These are phyloP conservation scores for Spea bombifrons DNA, from an alignment of 2,113 vertebrate species.

Conservation along the genomic window DNA sequence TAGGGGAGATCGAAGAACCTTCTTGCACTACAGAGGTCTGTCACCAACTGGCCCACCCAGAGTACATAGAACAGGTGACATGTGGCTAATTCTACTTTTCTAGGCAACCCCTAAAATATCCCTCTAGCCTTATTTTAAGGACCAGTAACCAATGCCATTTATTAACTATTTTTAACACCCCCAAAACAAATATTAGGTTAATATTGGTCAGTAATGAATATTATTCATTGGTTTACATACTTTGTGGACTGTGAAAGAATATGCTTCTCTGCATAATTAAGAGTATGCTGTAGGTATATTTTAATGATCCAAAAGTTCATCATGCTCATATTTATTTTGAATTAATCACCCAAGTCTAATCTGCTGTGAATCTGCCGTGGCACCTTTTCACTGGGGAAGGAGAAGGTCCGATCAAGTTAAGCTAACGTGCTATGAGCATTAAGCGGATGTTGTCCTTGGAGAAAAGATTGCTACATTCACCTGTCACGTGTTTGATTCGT, in stretches of 20 bases:
- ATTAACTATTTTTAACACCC: no score
- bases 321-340: slow-evolving; percentile 7
- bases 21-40: no score
- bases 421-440: slow-evolving; percentile 7
- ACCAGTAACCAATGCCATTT: no score
- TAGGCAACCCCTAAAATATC: no score
- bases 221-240: slow-evolving; percentile 16
- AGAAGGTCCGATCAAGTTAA: slow-evolving; percentile 17
- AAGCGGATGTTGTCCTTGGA: slow-evolving; percentile 7
- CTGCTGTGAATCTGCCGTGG: not conserved
- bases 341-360: slow-evolving; percentile 21
- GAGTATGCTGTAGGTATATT: slow-evolving; percentile 17
- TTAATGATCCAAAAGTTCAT: slow-evolving; percentile 26
- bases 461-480: not conserved
- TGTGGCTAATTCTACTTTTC: no score
- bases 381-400: slow-evolving; percentile 8
- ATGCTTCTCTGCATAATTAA: slow-evolving; percentile 9
- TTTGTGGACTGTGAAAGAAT: slow-evolving; percentile 23
- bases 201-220: not conserved
- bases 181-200: no score
- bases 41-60: no score
- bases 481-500: slow-evolving; percentile 13
- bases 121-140: no score
- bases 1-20: no score
- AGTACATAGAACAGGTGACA: no score